Percentiles rank a stretch among this genome's conserved stretches.
Conservation (phyloP, 2,113 vertebrate genomes). For the Myocastor coypus region DNA sequence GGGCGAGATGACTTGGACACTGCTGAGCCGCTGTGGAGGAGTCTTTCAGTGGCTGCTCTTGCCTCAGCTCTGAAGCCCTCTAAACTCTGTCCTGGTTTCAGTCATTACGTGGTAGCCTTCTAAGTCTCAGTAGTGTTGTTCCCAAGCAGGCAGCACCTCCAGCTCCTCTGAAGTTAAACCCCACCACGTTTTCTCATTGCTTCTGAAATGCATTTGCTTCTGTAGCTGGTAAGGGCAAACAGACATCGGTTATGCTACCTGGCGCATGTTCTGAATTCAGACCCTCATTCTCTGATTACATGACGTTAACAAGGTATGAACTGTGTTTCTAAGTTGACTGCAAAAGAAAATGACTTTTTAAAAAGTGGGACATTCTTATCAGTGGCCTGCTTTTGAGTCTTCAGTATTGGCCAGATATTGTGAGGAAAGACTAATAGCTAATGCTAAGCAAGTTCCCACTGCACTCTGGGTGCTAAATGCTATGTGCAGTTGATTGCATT, state of each 20-base stretch:
- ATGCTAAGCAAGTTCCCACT: not conserved
- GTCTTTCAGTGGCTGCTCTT: not conserved
- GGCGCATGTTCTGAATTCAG: not conserved
- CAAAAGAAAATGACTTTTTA: slow-evolving; percentile 35
- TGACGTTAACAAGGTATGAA: not conserved
- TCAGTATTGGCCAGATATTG: not conserved
- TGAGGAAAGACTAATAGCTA: not conserved
- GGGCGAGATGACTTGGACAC: not conserved
- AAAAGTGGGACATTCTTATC: not conserved
- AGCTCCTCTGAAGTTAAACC: not conserved
- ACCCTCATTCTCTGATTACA: slow-evolving; percentile 1
- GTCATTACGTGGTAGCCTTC: not conserved
- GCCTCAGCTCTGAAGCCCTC: not conserved
- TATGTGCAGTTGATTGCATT: slow-evolving; percentile 24
- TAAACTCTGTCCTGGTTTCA: not conserved
- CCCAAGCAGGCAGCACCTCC: not conserved
- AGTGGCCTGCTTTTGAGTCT: slow-evolving; percentile 35
- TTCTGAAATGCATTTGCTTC: not conserved
- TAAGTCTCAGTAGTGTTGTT: not conserved
- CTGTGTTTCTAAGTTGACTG: not conserved
- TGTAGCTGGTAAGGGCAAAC: not conserved
- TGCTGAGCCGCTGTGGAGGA: slow-evolving; percentile 4
- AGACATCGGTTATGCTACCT: not conserved
- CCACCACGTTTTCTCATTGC: not conserved
- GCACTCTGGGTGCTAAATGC: not conserved